Base-by-base conservation (phyloP, 2,888 invertebrate genomes). In the Tinea semifulvella region DNA sequence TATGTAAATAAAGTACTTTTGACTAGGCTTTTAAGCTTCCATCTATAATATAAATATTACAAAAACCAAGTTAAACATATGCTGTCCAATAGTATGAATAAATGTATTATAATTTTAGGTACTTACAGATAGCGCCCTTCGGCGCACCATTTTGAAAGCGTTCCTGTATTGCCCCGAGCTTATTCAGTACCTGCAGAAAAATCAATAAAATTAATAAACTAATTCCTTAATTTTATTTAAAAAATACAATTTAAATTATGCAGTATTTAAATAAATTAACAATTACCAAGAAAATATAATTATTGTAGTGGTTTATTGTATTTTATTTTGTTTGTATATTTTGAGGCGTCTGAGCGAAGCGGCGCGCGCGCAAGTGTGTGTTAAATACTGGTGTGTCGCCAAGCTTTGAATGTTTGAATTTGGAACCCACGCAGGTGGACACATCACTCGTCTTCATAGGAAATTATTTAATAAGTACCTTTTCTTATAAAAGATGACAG, bases 351-450 rank as follows among this genome's bases (percentile, higher is more conserved):
- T 77, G 75, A 74, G 63, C 73, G 64, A 65, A 31, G 11, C 31
- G 6, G 63, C 70, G 64, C 64, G 61, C 63, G 62, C 51, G 63
- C 51, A 60, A 56, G 65, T 63, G 67, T 66, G 71, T 75, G 75
- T 75, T 76, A 79, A 72, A 79, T 75, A 73, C 73, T 19, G 4
- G 22, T 14, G 22, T 40, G 40, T 40, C 40, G 18, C 14, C 20
- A 17, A 40, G 40, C 40, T 40, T 40, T 22, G 22, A 13, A 22
- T 22, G 22, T 2, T 20, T 13, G 22, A 40, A 10, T 22, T 36
- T 18, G 18, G 36, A 16, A 22, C 40, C 40, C 40, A 40, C 40
- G 22, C 40, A 36, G 36, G 18, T 36, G 31, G 7, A n/a, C n/a
- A 31, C 31, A 31, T 31, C 31, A 11, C 31, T 6, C 7, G 31